Base-by-base conservation (phyloP, 2,888 invertebrate genomes). In the Heliconius ismenius region DNA sequence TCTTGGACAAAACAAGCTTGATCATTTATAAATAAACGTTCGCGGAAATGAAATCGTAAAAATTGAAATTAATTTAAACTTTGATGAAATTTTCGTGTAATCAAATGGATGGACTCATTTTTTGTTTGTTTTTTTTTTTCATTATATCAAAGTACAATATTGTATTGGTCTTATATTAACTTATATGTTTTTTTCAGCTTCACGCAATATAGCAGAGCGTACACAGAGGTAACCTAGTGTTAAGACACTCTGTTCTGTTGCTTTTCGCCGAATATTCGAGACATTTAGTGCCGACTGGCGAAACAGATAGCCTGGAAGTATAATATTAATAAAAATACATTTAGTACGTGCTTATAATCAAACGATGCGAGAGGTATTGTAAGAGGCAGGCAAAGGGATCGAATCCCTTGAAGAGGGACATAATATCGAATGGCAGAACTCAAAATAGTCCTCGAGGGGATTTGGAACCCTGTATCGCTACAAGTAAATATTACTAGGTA, bases 21-120 rank as follows among this genome's bases (percentile, higher is more conserved):
- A 69, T 75, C 65, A 76, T 75, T 78, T 79, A 81, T 72, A 81
- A 81, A 79, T 79, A 81, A 77, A 76, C 76, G 76, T 78, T 81
- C 80, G 75, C 72, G 77, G 80, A 81, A 81, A 67, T 78, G 75
- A 77, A 77, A 76, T 75, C 78, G 75, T 77, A 73, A 73, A 77
- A 73, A 68, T 77, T 62, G 26, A 73, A 77, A 79, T 64, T 77
- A 75, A 77, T 77, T 75, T 68, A 67, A 68, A 68, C 24, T 76
- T 67, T 68, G 67, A 65, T 36, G 74, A 49, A n/a, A 63, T 32
- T 43, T 49, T 68, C n/a, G 49, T 10, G 24, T 70, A 69, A 62
- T 39, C 49, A 62, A 63, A 63, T 6, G 21, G 10, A 58, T 72
- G 4, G 43, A 11, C 13, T n/a, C 4, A 6, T 72, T 72, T 70